These are phyloP conservation scores for Marronus borbonicus DNA, from an alignment of 2,888 invertebrate genomes.

Conservation along the genomic window DNA sequence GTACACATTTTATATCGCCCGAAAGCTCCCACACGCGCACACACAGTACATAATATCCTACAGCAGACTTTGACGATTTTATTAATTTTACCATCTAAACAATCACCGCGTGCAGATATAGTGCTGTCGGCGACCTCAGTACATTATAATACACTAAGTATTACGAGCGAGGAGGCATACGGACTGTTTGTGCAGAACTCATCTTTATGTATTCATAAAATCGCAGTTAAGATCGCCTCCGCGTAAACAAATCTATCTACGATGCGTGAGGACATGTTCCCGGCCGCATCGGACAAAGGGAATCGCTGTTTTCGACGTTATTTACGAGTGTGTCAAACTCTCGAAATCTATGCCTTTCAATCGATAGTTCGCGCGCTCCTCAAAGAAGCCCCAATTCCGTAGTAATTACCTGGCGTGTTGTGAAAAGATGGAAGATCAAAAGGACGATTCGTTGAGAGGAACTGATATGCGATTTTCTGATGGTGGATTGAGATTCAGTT, in stretches of 20 bases:
- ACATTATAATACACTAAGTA: conserved; percentile 33
- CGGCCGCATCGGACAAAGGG: conserved; percentile 8
- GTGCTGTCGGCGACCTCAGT: conserved; percentile 9
- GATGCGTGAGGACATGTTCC: neutral
- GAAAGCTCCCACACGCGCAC: neutral
- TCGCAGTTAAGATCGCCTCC: conserved; percentile 29
- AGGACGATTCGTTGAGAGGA: too few relatives aligned
- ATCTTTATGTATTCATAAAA: conserved; percentile 43
- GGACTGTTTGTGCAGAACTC: conserved; percentile 34
- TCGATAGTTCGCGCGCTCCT: too few relatives aligned
- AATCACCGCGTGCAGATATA: conserved; percentile 1
- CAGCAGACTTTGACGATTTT: neutral
- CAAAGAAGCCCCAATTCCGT: too few relatives aligned
- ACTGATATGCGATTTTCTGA: too few relatives aligned
- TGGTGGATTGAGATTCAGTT: too few relatives aligned
- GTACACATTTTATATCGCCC: too few relatives aligned
- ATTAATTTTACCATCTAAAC: conserved; percentile 20
- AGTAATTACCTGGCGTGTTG: too few relatives aligned
- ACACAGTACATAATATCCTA: neutral
- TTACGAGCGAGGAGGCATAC: neutral
- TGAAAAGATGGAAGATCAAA: too few relatives aligned
- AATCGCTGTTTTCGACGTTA: neutral
- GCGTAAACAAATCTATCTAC: conserved; percentile 20
- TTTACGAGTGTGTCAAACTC: too few relatives aligned
- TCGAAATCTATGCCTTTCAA: too few relatives aligned